Conservation (phyloP, 2,113 vertebrate species). For the Lagenorhynchus albirostris region DNA sequence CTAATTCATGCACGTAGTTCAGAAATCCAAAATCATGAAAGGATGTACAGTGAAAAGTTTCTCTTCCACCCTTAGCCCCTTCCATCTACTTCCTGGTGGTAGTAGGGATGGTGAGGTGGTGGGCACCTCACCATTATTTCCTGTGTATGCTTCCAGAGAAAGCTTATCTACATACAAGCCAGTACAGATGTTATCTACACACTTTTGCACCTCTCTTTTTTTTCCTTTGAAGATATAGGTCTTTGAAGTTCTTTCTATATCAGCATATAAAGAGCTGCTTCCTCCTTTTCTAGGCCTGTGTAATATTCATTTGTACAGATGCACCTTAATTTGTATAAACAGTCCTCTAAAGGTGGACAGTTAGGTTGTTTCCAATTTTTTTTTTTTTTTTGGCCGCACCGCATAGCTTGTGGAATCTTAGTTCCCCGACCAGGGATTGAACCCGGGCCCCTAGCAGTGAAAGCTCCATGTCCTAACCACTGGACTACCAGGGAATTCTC, state of each 20-base stretch:
- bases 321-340: neutral
- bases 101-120: too few relatives aligned
- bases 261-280: neutral
- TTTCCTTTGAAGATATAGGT: neutral
- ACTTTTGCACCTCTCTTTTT: neutral
- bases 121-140: neutral
- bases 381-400: neutral
- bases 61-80: neutral
- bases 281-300: neutral
- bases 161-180: neutral
- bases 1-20: neutral
- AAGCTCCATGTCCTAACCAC: neutral
- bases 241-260: neutral
- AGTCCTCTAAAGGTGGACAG: neutral
- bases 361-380: neutral
- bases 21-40: neutral
- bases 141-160: neutral
- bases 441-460: neutral
- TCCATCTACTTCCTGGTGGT: too few relatives aligned
- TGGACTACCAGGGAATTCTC: neutral
- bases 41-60: neutral
- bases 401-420: neutral
- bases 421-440: neutral
- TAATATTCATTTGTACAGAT: neutral
- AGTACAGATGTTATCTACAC: neutral